These are phyloP conservation scores for Oreotragus oreotragus DNA, from an alignment of 2,113 vertebrate genomes.

Conservation along the genomic window DNA sequence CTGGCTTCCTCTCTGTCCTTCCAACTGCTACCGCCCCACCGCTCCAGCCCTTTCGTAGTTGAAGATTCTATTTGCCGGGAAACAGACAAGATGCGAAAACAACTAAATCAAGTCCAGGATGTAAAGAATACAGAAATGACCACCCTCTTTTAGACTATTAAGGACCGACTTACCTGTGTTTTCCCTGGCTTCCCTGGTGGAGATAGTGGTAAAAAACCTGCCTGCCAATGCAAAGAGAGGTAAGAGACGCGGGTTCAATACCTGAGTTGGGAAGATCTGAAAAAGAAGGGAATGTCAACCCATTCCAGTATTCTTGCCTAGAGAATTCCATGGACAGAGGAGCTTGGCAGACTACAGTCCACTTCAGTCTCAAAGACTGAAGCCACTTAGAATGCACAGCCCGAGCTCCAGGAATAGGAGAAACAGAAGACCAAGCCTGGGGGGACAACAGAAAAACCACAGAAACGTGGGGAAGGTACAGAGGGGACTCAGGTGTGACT, in stretches of 20 bases:
- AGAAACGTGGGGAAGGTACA: background rate
- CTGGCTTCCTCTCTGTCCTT: background rate
- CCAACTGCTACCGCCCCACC: background rate
- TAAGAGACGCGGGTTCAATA: background rate
- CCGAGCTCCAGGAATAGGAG: background rate
- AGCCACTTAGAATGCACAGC: background rate
- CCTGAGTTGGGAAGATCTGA: background rate
- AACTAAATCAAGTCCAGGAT: background rate
- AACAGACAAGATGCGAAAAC: background rate
- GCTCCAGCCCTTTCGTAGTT: background rate
- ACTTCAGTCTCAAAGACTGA: background rate
- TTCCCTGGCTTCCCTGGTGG: background rate
- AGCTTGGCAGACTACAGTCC: background rate
- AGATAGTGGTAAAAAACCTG: background rate
- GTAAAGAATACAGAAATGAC: background rate
- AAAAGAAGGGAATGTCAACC: background rate
- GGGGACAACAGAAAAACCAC: background rate
- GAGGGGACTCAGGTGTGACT: background rate
- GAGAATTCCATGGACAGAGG: background rate
- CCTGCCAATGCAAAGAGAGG: background rate
- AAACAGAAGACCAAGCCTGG: background rate
- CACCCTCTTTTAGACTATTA: background rate
- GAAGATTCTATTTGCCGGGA: background rate
- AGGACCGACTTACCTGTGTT: background rate
- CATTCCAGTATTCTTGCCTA: background rate